These are phyloP conservation scores for Tenthredo amoena DNA, from an alignment of 2,888 invertebrate genomes.

Conservation along the genomic window DNA sequence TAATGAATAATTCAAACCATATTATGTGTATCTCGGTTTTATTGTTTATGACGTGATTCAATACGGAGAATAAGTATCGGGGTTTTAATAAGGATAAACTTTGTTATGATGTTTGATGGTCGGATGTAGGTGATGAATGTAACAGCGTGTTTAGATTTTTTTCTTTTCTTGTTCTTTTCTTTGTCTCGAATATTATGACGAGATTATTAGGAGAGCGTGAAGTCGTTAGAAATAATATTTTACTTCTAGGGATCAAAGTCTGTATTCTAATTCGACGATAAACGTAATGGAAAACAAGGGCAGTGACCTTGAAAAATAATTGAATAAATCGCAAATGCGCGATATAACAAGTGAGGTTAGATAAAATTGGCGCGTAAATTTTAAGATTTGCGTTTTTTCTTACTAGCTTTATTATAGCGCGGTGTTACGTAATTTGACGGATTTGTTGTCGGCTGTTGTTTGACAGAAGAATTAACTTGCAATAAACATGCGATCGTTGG, in stretches of 20 bases:
- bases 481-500: constrained; percentile 16
- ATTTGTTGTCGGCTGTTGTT: not conserved
- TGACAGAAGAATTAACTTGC: constrained; percentile 13
- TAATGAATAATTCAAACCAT: not conserved
- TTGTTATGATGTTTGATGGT: not conserved
- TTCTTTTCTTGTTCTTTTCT: not conserved
- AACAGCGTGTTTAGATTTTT: not conserved
- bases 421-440: not conserved
- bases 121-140: not conserved
- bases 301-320: constrained; percentile 35
- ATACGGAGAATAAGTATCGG: not conserved
- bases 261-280: not conserved
- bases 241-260: not conserved
- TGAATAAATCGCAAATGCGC: not conserved
- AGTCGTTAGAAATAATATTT: not conserved
- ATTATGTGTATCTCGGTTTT: not conserved
- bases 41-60: constrained; percentile 2
- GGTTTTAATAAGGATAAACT: not conserved
- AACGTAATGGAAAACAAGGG: not conserved
- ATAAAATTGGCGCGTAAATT: constrained; percentile 48
- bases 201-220: not conserved
- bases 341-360: constrained; percentile 46
- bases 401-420: not conserved
- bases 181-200: not conserved
- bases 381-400: constrained; percentile 3